Conservation (phyloP, 2,888 invertebrate species). For the Metalampra italica region DNA sequence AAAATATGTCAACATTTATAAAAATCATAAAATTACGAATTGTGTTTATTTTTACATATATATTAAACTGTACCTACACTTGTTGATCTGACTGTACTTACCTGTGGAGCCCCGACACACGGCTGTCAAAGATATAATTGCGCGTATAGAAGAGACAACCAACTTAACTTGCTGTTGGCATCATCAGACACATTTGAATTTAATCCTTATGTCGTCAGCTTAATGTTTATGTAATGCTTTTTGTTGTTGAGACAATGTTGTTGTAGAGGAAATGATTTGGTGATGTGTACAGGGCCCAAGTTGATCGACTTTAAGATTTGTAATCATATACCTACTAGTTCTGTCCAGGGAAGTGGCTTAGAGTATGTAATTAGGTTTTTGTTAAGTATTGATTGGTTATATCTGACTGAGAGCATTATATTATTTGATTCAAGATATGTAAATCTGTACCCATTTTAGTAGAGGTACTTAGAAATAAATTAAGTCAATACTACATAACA, state of each 20-base stretch:
- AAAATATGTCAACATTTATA: no score
- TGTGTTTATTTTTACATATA: no score
- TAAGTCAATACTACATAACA: no score
- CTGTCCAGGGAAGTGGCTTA: slow-evolving; percentile 53
- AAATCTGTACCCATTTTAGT: no score
- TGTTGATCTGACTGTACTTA: slow-evolving; percentile 49
- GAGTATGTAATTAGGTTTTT: slow-evolving; percentile 56
- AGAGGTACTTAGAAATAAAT: no score
- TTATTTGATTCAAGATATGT: no score
- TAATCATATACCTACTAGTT: slow-evolving; percentile 52
- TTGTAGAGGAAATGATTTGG: slow-evolving; percentile 28
- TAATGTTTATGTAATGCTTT: slow-evolving; percentile 16
- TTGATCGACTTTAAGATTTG: slow-evolving; percentile 67
- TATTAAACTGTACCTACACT: no score
- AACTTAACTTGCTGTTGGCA: slow-evolving; percentile 37
- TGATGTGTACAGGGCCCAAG: slow-evolving; percentile 53
- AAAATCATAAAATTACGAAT: no score
- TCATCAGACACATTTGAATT: slow-evolving; percentile 16
- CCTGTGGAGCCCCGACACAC: slow-evolving; percentile 43
- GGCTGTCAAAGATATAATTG: slow-evolving; percentile 74
- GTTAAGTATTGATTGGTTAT: slow-evolving; percentile 19
- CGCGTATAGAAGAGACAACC: slow-evolving; percentile 63
- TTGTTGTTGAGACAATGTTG: slow-evolving; percentile 16
- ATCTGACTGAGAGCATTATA: slow-evolving; percentile 1
- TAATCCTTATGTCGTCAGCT: slow-evolving; percentile 24